Percentiles rank a stretch among this genome's conserved stretches.
Evolutionary conservation across 2,797 vertebrate genomes (phyloP).

Genomic region (Erethizon dorsatum): DNA sequence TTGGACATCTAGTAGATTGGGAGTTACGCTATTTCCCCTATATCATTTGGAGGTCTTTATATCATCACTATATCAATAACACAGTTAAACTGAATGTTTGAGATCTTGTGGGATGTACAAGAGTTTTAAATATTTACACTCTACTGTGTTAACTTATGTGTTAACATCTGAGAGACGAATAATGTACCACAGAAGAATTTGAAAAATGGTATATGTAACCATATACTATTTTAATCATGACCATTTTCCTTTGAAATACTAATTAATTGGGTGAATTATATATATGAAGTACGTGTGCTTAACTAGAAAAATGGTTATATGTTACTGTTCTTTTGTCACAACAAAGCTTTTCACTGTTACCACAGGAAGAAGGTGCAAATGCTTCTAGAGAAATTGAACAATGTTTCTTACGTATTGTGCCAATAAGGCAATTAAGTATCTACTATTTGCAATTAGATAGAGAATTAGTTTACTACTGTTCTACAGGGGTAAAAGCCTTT

Average conservation of each 20-base stretch:
- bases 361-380: background rate
- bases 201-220: background rate
- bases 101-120: background rate
- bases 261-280: background rate
- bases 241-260: background rate
- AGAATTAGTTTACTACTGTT: conserved; percentile 37
- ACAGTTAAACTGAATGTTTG: background rate
- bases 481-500: background rate
- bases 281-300: background rate
- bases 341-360: background rate
- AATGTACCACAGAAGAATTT: background rate
- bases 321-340: background rate
- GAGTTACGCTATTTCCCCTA: no score
- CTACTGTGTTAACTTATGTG: background rate
- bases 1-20: no score
- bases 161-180: background rate
- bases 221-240: background rate
- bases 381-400: background rate
- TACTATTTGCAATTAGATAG: background rate
- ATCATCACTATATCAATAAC: background rate
- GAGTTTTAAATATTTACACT: background rate
- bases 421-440: background rate
- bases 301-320: background rate
- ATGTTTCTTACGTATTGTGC: background rate
- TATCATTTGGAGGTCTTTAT: no score